Conservation (phyloP, 2,888 invertebrate genomes). For the Lasioglossum marginatum region DNA sequence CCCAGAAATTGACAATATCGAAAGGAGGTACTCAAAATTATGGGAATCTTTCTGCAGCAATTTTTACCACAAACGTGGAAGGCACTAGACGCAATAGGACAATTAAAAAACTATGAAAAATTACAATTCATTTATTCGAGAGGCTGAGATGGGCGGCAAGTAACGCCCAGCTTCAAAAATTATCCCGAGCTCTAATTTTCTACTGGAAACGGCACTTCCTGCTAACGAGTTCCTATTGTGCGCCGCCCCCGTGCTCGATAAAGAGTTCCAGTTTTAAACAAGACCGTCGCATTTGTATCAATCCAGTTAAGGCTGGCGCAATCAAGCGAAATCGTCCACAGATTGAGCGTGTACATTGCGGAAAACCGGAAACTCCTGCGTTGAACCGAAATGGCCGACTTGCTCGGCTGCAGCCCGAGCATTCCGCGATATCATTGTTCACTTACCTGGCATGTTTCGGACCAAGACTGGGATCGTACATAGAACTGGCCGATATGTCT, state of each 20-base stretch:
- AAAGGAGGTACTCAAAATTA: background rate
- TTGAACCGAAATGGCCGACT: conserved; percentile 54
- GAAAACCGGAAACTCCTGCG: conserved; percentile 38
- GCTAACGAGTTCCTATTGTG: conserved; percentile 17
- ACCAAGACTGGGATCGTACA: conserved; percentile 82
- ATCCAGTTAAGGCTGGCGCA: conserved; percentile 3
- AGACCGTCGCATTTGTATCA: conserved; percentile 12
- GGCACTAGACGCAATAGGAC: background rate
- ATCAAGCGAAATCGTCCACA: conserved; percentile 11
- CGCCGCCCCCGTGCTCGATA: background rate
- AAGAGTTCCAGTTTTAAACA: conserved; percentile 7
- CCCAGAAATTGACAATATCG: background rate
- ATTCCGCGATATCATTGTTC: conserved; percentile 74
- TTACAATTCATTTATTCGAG: background rate
- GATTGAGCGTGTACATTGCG: background rate
- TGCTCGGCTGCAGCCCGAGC: conserved; percentile 37
- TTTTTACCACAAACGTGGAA: background rate
- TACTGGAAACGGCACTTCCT: background rate
- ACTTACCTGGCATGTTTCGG: conserved; percentile 83
- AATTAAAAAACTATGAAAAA: background rate
- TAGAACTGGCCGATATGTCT: conserved; percentile 83
- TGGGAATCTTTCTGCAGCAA: background rate
- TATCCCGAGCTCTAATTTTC: background rate
- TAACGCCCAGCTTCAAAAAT: conserved; percentile 1
- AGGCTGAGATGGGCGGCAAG: background rate